These are phyloP conservation scores for Pangasius mekongensis DNA, from an alignment of 2,797 vertebrate species.

Conservation along the genomic window DNA sequence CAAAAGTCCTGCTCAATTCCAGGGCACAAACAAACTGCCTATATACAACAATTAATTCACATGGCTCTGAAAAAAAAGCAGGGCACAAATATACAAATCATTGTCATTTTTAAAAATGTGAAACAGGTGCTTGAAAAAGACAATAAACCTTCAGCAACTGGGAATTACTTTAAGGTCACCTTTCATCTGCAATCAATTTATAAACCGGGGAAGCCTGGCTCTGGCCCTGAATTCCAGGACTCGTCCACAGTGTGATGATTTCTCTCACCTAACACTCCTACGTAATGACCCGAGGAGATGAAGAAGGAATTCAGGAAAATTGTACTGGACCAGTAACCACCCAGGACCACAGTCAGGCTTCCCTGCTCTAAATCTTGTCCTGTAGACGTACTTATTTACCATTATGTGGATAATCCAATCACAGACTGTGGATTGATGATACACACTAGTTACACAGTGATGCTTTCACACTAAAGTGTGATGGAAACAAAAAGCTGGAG, in stretches of 20 bases:
- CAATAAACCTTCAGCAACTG: slow-evolving; percentile 35
- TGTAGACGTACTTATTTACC: slow-evolving; percentile 29
- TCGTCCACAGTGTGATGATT: slow-evolving; percentile 9
- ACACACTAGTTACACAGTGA: slow-evolving; percentile 33
- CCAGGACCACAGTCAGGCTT: slow-evolving; percentile 1
- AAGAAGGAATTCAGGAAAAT: background rate
- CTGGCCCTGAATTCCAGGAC: background rate
- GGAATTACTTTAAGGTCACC: slow-evolving; percentile 30
- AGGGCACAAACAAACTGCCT: slow-evolving; percentile 58
- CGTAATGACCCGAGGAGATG: background rate
- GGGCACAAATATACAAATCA: slow-evolving; percentile 64
- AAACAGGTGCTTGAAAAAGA: slow-evolving; percentile 36
- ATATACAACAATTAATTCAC: slow-evolving; percentile 58
- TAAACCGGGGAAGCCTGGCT: background rate
- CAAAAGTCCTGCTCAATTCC: slow-evolving; percentile 61
- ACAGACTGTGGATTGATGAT: slow-evolving; percentile 26
- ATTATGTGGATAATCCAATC: slow-evolving; percentile 26
- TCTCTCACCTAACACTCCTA: background rate
- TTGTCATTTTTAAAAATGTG: background rate
- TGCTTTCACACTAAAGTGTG: slow-evolving; percentile 20
- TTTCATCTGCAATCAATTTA: slow-evolving; percentile 30
- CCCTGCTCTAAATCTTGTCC: background rate
- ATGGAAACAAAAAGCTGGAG: background rate
- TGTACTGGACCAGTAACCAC: background rate
- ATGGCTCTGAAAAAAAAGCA: slow-evolving; percentile 58